Evolutionary conservation across 2,888 invertebrate genomes (phyloP), one percentile per base, ranked within the genome.

Genomic region (Lepidocyrtoides sp.): DNA sequence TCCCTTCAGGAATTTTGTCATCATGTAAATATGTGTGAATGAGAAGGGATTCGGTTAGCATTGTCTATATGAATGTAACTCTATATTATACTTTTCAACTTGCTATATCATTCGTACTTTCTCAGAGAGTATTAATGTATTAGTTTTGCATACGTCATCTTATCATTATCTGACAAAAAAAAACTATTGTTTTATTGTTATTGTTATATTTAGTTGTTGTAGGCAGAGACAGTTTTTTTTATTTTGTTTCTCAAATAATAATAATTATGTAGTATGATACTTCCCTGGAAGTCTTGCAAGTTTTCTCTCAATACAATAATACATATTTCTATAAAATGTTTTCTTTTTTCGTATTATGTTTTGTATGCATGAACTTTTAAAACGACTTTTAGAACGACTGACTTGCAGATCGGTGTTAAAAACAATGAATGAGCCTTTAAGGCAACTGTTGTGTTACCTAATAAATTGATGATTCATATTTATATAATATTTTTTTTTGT

Each of bases 401-500:
- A 41, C 72, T 72, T 72, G 72, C 44, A 72, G 72, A 44, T 72
- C 63, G 26, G 72, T 72, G 72, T 72, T 36, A 57, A 48, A 20
- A 77, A 77, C 48, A 48, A 77, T 77, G 63, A 48, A 77, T 77
- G 63, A 89, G 89, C 89, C 89, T 41, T 72, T 90, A 90, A 90
- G 90, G 90, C 90, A 90, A 84, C 90, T 63, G 75, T 72, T 90
- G 90, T 90, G 90, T 90, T 84, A 90, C 84, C 90, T 90, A 83
- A 84, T 29, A 77, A 54, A 51, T n/a, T 57, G 57, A 54, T 72
- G 72, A 54, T 5, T n/a, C 48, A 41, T 32, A 48, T 51, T 44
- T 51, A 44, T n/a, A 29, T 44, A 32, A 32, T 26, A 32, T 14
- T 17, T 69, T 66, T 66, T 32, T 63, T 63, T 29, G 29, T 7